Base-by-base conservation (phyloP, 2,888 invertebrate genomes). In the Globia sparganii region DNA sequence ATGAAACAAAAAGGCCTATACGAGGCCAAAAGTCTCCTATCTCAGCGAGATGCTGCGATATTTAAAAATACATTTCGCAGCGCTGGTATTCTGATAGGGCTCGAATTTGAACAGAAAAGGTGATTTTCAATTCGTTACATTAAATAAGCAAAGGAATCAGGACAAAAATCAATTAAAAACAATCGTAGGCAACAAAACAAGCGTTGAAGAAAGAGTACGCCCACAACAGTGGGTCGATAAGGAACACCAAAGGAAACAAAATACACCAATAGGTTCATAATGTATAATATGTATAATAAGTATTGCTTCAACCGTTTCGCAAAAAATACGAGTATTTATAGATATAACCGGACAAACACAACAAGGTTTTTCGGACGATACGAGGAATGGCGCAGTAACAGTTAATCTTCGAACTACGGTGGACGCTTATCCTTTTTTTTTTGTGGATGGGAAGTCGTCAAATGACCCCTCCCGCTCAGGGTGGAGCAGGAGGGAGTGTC, bases 231-330 rank as follows among this genome's bases (percentile, higher is more conserved):
- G 13, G 56, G 43, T 81, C 59, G 53, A 73, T 75, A 68, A 68
- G 37, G 13, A 65, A 75, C 75, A 72, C 67, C 66, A 78, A 77
- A 69, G 65, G 53, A 66, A 80, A 83, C n/a, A 72, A 67, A 70
- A 61, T 40, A 56, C 25, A 58, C 4, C 21, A 53, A 75, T 59
- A 25, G n/a, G 37, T 59, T 56, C 53, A 43, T 71, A 56, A 62
- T 65, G 21, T 56, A 64, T 40, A 56, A 59, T 67, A 31, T n/a
- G n/a, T n/a, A n/a, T 64, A 43, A 65, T 66, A 34, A 4, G 49
- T 49, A 67, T 43, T 62, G 31, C 15, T n/a, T 28, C 15, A 71
- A 43, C 64, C 4, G 13, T 62, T 73, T 81, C 70, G 37, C 64
- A 53, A 62, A 59, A 81, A 58, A 66, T 43, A n/a, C n/a, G n/a